Evolutionary conservation across 2,797 vertebrate genomes (phyloP).

Genomic region (Sebastes iracundus): DNA sequence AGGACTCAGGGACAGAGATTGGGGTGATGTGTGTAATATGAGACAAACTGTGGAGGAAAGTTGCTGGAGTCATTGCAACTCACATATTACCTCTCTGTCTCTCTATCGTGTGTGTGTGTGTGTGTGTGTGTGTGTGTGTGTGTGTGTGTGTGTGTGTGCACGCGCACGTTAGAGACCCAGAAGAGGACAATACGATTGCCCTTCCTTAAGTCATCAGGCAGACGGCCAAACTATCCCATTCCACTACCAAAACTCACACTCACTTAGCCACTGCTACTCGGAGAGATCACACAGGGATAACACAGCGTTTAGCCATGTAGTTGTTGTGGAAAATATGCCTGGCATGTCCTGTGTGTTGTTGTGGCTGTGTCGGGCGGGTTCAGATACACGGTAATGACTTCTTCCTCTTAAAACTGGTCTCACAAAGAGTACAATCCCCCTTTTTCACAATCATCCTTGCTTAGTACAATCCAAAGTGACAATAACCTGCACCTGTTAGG

Average conservation of each 20-base stretch:
- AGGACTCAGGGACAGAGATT: neutral
- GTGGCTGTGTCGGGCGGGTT: neutral
- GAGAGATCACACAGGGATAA: constrained; percentile 33
- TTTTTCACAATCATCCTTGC: neutral
- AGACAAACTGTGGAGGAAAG: neutral
- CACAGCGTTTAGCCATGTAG: constrained; percentile 17
- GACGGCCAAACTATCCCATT: constrained; percentile 50
- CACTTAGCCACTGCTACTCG: constrained; percentile 16
- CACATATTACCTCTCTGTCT: neutral
- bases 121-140: neutral
- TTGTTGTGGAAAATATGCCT: constrained; percentile 44
- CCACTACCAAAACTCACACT: constrained; percentile 33
- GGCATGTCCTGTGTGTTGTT: constrained; percentile 42
- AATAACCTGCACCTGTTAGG: neutral
- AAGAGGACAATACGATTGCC: constrained; percentile 37
- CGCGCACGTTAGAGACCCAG: neutral
- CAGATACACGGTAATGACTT: neutral
- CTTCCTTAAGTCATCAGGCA: constrained; percentile 43
- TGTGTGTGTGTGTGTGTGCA: neutral
- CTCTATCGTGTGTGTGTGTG: neutral
- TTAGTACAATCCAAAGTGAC: neutral
- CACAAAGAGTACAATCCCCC: neutral
- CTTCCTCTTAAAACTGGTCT: neutral
- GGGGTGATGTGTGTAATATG: neutral
- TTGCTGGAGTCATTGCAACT: neutral